phyloP scores from a whole-genome alignment of 2,113 vertebrate species.

The Halichoerus grypus region DNA sequence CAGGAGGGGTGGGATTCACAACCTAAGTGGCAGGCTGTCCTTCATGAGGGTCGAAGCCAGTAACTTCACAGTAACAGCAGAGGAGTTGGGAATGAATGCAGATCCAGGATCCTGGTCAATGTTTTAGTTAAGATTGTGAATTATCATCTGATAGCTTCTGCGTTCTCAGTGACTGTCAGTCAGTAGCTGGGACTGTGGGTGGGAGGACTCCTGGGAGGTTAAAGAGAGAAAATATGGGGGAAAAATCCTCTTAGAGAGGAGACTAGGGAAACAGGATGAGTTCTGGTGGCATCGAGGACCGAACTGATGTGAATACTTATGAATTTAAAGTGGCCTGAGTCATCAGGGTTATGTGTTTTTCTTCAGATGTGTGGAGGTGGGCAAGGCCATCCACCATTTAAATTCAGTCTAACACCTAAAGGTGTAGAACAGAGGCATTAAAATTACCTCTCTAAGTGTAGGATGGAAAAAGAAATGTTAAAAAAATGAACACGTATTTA shows the following conservation, averaged over 20 bases:
- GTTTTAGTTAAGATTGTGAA: background rate
- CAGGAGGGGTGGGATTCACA: background rate
- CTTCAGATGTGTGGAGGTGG: background rate
- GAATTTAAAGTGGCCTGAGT: background rate
- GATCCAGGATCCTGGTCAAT: background rate
- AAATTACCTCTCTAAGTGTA: background rate
- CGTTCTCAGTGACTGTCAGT: background rate
- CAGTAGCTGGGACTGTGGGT: background rate
- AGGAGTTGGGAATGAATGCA: background rate
- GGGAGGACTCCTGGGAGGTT: background rate
- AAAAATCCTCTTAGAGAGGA: background rate
- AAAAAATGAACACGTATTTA: background rate
- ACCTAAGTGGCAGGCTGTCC: background rate
- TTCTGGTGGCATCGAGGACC: background rate
- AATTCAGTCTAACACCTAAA: background rate
- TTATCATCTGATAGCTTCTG: background rate
- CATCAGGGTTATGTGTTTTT: background rate
- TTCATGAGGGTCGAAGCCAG: rapidly evolving
- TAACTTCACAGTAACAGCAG: background rate
- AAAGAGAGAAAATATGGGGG: background rate
- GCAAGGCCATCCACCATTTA: background rate
- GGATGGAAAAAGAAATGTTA: background rate
- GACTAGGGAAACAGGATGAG: background rate
- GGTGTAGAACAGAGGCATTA: background rate
- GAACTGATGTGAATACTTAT: background rate